Base-by-base conservation (phyloP, 2,797 vertebrate species). In the Ctenopoma multispine region DNA sequence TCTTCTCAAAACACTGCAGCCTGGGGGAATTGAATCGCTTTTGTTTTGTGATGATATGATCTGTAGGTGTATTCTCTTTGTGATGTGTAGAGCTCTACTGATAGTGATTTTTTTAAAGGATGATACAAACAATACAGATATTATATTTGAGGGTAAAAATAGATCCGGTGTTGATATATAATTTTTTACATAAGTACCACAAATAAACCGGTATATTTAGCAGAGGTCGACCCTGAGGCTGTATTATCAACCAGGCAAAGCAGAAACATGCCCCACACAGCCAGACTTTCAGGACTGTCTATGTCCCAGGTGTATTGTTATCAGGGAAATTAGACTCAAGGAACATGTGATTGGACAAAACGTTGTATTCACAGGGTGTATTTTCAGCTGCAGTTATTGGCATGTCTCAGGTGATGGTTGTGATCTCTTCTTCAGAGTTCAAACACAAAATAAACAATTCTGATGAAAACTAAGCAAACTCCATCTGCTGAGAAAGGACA, bases 31-130 rank as follows among this genome's bases (percentile, higher is more conserved):
- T 21, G 7, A 15, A 44, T 24, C 21, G 34, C 27, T 79, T 61
- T 11, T 41, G 44, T 77, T 77, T 71, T 11, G 55, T 29, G 24
- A 43, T 27, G 47, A 53, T 41, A 2, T 18, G 50, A 72, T 69
- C 60, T 0, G 29, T 3, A n/a, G 24, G 7, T 43, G 44, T 58
- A 4, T 29, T 49, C 24, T 66, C 10, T 48, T 20, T 38, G 56
- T 41, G 44, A 6, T 44, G 43, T 9, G 1, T 56, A 6, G 38
- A 55, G 17, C 29, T 14, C 17, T 31, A 9, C 24, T 40, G 20
- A 15, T 63, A 14, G 18, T 18, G 24, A 10, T 23, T 34, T 12
- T 47, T 40, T 7, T 21, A 21, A 11, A 21, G 14, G 14, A 10
- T 1, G 27, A 34, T 34, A 44, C 7, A 31, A 23, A 54, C 4